These are phyloP conservation scores for Hesperia comma DNA, from an alignment of 2,888 invertebrate species.

Conservation along the genomic window DNA sequence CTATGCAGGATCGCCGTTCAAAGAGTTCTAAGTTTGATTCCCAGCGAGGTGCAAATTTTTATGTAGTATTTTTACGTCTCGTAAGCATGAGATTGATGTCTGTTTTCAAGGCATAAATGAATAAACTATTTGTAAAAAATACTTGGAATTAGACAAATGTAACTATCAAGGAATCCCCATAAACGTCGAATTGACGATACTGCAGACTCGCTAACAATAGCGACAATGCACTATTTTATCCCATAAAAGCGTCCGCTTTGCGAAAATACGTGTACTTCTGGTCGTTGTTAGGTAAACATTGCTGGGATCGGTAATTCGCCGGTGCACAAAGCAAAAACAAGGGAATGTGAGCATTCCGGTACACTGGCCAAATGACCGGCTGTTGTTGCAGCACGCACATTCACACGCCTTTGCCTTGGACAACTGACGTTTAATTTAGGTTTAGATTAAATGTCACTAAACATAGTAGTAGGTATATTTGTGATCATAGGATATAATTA, in stretches of 20 bases:
- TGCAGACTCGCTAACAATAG: slow-evolving; percentile 1
- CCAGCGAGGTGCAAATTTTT: too few species aligned
- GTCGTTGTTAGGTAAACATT: background rate
- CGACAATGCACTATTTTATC: slow-evolving; percentile 1
- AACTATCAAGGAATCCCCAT: background rate
- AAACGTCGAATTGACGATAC: background rate
- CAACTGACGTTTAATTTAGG: background rate
- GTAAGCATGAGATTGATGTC: too few species aligned
- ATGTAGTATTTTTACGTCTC: too few species aligned
- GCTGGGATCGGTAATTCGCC: slow-evolving; percentile 5
- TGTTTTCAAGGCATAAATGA: too few species aligned
- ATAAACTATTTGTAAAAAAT: too few species aligned
- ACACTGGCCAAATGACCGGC: slow-evolving; percentile 6
- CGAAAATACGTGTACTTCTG: slow-evolving; percentile 7
- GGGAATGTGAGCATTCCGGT: slow-evolving; percentile 14
- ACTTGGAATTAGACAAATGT: too few species aligned
- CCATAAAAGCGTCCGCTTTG: background rate
- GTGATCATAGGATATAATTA: too few species aligned
- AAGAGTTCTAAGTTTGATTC: too few species aligned
- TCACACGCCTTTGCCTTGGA: background rate
- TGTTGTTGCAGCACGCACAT: slow-evolving; percentile 4
- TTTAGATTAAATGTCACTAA: too few species aligned
- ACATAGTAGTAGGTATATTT: too few species aligned
- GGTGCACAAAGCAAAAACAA: slow-evolving; percentile 15
- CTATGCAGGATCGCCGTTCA: too few species aligned